Conservation (phyloP, 1,140 invertebrate species). For the Lepidurus arcticus region DNA sequence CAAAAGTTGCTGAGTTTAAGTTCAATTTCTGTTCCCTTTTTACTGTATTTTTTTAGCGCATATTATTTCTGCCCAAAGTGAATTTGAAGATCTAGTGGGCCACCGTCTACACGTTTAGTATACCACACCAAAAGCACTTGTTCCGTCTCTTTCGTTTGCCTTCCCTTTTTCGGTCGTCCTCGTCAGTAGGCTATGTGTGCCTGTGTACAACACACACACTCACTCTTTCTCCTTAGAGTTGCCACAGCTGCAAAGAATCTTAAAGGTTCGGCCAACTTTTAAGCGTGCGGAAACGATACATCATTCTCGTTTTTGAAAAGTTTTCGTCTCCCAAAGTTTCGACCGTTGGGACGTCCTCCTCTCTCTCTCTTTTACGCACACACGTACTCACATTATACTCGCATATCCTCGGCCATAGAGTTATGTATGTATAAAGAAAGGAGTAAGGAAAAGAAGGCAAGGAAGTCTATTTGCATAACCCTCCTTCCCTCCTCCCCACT, state of each 20-base stretch:
- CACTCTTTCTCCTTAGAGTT: not conserved
- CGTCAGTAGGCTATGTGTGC: not conserved
- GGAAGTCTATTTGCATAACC: no score
- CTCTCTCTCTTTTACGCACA: not conserved
- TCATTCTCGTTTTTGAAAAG: constrained; percentile 3
- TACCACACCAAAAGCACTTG: no score
- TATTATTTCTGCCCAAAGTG: no score
- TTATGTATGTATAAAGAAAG: no score
- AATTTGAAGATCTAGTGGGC: no score
- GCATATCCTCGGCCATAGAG: not conserved
- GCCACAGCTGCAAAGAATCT: not conserved
- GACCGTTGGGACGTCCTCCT: not conserved
- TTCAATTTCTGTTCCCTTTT: no score
- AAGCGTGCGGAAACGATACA: constrained; percentile 12
- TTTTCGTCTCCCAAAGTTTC: not conserved
- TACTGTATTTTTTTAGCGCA: no score
- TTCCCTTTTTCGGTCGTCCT: not conserved
- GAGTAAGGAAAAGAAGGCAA: no score
- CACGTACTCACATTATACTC: not conserved
- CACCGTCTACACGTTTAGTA: no score
- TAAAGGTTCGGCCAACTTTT: not conserved
- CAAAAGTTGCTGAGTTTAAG: no score
- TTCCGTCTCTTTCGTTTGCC: not conserved
- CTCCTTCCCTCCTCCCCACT: not conserved
- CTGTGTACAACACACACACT: not conserved